Base-by-base conservation (phyloP, 2,888 invertebrate species). In the Pyrrhia umbra region DNA sequence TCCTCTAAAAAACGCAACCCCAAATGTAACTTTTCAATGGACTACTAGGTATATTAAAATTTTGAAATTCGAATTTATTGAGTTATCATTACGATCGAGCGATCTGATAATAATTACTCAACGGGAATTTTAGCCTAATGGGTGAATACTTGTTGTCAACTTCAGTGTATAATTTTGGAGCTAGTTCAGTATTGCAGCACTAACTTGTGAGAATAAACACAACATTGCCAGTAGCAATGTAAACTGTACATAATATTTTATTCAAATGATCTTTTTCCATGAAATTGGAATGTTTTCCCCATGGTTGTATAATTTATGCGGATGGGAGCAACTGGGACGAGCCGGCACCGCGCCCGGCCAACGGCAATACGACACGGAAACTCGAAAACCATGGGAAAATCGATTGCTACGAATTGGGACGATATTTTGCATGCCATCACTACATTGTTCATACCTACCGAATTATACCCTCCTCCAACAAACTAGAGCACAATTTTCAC, bases 321-420 rank as follows among this genome's bases (percentile, higher is more conserved):
- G 52, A 42, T 56, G 57, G 55, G 52, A 58, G 59, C 72, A 52
- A 46, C 47, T 71, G 82, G 77, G 69, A 78, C 79, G 65, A 69
- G 69, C 72, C 76, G 78, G 81, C 75, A 83, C 82, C 76, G 79
- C 68, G 21, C 68, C 70, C 69, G 57, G 55, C 60, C 72, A 63
- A 63, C 75, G 64, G 49, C 66, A 61, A 34, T 20, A 55, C 66
- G 73, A 68, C 87, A 86, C 88, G 85, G 81, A 87, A 87, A 68
- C 87, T 86, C 88, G 85, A 81, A 87, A 87, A 82, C 77, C 64
- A 68, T 71, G 81, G 78, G 85, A 84, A 86, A 89, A 91, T 90
- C 90, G 90, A 91, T 89, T 75, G 52, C 50, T 23, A 75, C 68
- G 68, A 88, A 88, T 85, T 87, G 78, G 86, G 85, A 88, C 86